Evolutionary conservation across 1,140 invertebrate genomes (phyloP).

Genomic region (Drosophila navojoa): DNA sequence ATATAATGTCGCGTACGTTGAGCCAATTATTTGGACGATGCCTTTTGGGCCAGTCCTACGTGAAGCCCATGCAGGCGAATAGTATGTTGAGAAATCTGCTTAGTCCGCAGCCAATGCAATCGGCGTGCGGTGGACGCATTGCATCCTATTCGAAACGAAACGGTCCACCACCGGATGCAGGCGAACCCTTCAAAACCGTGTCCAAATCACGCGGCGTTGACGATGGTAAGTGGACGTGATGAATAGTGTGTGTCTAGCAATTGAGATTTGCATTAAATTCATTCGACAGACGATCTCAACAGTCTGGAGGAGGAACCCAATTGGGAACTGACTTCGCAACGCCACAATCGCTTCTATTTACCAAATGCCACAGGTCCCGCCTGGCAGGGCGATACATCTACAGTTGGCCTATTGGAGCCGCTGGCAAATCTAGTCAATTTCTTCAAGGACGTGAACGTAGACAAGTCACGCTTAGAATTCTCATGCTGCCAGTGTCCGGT

Average conservation of each 20-base stretch:
- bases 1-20: slow-evolving; percentile 50
- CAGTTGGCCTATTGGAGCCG: slow-evolving; percentile 60
- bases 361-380: slow-evolving; percentile 89
- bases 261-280: background rate
- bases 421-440: slow-evolving; percentile 78
- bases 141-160: slow-evolving; percentile 71
- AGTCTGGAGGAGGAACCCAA: slow-evolving; percentile 84
- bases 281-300: slow-evolving; percentile 48
- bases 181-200: slow-evolving; percentile 67
- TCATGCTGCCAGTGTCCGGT: slow-evolving; percentile 85
- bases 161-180: slow-evolving; percentile 63
- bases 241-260: background rate
- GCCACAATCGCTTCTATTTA: slow-evolving; percentile 88
- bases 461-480: slow-evolving; percentile 53
- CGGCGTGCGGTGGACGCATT: background rate
- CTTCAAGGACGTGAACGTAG: slow-evolving; percentile 42
- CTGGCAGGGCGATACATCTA: slow-evolving; percentile 85
- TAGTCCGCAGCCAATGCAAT: slow-evolving; percentile 2
- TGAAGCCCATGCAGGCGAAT: slow-evolving; percentile 17
- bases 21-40: slow-evolving; percentile 37
- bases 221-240: slow-evolving; percentile 48
- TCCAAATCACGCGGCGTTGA: slow-evolving; percentile 51
- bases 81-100: slow-evolving; percentile 8
- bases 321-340: slow-evolving; percentile 87
- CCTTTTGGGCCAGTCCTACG: slow-evolving; percentile 4